Conservation (phyloP, 2,797 vertebrate species). For the Labeo calbasu region DNA sequence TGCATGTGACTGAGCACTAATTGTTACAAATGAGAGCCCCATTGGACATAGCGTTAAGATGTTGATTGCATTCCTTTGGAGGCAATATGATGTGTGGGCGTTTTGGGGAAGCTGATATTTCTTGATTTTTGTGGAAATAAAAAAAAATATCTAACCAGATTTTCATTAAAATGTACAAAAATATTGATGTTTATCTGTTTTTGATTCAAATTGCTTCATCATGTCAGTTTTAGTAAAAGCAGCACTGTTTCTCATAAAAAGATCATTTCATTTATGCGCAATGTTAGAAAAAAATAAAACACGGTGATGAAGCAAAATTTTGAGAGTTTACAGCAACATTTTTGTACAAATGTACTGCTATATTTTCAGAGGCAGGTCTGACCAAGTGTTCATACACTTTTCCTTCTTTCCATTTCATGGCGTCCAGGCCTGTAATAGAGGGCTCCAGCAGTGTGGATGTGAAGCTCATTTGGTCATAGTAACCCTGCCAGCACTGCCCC, state of each 20-base stretch:
- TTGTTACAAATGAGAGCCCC: slow-evolving; percentile 40
- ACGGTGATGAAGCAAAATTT: neutral
- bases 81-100: neutral
- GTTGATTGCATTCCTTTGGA: slow-evolving; percentile 30
- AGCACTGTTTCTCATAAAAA: neutral
- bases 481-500: slow-evolving; percentile 33
- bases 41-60: slow-evolving; percentile 27
- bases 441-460: slow-evolving; percentile 16
- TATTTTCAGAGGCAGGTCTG: neutral
- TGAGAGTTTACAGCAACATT: neutral
- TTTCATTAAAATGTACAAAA: neutral
- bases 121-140: neutral
- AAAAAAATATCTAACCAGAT: neutral
- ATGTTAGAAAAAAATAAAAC: neutral
- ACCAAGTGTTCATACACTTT: neutral
- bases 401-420: neutral
- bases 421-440: slow-evolving; percentile 33
- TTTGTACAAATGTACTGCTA: neutral
- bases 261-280: neutral
- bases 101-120: slow-evolving; percentile 28
- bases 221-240: neutral
- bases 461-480: slow-evolving; percentile 51
- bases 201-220: neutral
- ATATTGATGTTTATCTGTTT: slow-evolving; percentile 1
- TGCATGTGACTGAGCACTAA: slow-evolving; percentile 43